phyloP scores from a whole-genome alignment of 2,797 vertebrate genomes.

The Odontamblyopus rebecca region DNA sequence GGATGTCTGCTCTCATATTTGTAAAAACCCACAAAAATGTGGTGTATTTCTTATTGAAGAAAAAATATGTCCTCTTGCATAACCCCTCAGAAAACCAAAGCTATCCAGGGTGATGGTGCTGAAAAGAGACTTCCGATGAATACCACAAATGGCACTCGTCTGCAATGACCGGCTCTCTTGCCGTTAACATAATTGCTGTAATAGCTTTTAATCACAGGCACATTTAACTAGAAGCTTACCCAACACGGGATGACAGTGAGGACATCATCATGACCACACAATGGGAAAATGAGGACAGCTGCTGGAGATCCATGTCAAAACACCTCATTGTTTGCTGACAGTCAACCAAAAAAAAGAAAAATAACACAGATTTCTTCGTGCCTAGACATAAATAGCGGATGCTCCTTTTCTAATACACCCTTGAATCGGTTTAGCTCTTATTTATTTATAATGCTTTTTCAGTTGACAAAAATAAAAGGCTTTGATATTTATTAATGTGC shows the following conservation, averaged over 20 bases:
- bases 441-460: constrained; percentile 61
- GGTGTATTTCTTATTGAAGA: constrained; percentile 25
- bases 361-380: constrained; percentile 25
- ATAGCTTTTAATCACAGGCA: constrained; percentile 61
- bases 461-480: constrained; percentile 32
- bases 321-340: constrained; percentile 6
- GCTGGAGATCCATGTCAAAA: constrained; percentile 23
- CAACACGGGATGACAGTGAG: constrained; percentile 41
- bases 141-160: constrained; percentile 47
- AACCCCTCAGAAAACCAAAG: constrained; percentile 56
- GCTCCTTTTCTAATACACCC: constrained; percentile 17
- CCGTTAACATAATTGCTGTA: constrained; percentile 62
- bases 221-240: constrained; percentile 52
- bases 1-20: constrained; percentile 48
- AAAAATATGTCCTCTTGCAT: constrained; percentile 50
- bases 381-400: constrained; percentile 7
- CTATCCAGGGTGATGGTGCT: constrained; percentile 53
- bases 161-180: constrained; percentile 45
- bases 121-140: constrained; percentile 57
- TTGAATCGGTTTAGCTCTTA: constrained; percentile 25
- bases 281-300: constrained; percentile 22
- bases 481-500: constrained; percentile 51
- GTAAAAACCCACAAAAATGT: constrained; percentile 23
- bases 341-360: constrained; percentile 40
- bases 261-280: constrained; percentile 29